phyloP scores from a whole-genome alignment of 2,797 vertebrate genomes.

The Heliangelus exortis region DNA sequence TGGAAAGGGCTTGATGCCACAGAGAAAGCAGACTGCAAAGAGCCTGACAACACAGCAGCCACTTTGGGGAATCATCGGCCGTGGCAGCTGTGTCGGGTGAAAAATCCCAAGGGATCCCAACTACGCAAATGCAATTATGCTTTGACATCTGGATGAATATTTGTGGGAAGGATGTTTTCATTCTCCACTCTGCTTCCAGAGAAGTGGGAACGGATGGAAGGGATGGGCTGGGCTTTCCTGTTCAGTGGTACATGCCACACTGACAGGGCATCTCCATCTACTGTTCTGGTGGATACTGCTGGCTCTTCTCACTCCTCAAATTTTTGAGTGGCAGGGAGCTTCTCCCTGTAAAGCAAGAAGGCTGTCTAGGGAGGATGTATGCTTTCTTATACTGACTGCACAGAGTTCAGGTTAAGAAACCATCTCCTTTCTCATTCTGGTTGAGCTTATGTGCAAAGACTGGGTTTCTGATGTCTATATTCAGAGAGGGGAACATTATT shows the following conservation, averaged over 20 bases:
- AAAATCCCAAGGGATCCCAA: conserved; percentile 7
- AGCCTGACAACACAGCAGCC: conserved; percentile 7
- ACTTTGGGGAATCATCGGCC: neutral
- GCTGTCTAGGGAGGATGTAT: neutral
- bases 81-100: neutral
- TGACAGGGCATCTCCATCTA: neutral
- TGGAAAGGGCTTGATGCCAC: neutral
- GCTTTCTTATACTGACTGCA: neutral
- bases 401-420: neutral
- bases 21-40: neutral
- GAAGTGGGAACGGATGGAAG: neutral
- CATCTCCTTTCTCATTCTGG: neutral
- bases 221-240: neutral
- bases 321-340: neutral
- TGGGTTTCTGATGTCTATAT: neutral
- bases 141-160: conserved; percentile 23
- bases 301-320: neutral
- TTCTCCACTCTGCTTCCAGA: neutral
- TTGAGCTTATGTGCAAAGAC: neutral
- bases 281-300: neutral
- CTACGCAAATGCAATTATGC: neutral
- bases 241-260: neutral
- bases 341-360: neutral
- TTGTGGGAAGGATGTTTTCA: conserved; percentile 12
- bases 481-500: neutral